Conservation (phyloP, 2,797 vertebrate species). For the Philypnodon macrostomus region DNA sequence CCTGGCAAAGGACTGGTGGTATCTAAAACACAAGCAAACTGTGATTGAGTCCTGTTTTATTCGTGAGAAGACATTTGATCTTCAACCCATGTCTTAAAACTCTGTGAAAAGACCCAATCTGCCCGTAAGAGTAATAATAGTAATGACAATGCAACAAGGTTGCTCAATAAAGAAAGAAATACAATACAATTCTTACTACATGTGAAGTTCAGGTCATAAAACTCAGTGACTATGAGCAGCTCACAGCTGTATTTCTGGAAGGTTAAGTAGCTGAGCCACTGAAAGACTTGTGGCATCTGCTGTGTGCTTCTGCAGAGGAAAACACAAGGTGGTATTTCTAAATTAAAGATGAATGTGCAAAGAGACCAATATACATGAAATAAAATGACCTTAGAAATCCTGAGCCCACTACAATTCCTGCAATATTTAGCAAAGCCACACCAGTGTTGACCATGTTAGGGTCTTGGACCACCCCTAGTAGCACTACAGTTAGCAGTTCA, state of each 20-base stretch:
- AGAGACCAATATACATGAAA: neutral
- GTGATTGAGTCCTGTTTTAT: neutral
- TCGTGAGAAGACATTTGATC: neutral
- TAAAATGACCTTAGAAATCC: slow-evolving; percentile 86
- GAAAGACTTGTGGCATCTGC: slow-evolving; percentile 87
- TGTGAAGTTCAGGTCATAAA: slow-evolving; percentile 86
- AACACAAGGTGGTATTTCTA: slow-evolving; percentile 1
- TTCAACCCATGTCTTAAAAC: too few relatives aligned
- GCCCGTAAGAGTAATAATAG: too few relatives aligned
- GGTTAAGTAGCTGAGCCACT: slow-evolving; percentile 89
- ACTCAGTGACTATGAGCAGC: slow-evolving; percentile 91
- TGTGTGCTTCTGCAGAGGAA: slow-evolving; percentile 75
- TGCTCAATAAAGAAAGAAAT: too few relatives aligned
- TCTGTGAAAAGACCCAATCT: too few relatives aligned
- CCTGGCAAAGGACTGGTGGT: slow-evolving; percentile 42
- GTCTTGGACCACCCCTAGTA: slow-evolving; percentile 88
- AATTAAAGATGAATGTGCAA: neutral
- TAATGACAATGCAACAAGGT: too few relatives aligned
- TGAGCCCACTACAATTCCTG: slow-evolving; percentile 87
- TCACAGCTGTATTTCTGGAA: slow-evolving; percentile 96
- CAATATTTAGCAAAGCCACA: slow-evolving; percentile 85
- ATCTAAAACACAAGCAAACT: slow-evolving; percentile 41
- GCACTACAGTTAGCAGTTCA: slow-evolving; percentile 84
- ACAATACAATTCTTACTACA: too few relatives aligned
- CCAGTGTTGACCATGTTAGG: slow-evolving; percentile 88